These are phyloP conservation scores for Euglossa dilemma DNA, from an alignment of 1,140 invertebrate genomes.

Conservation along the genomic window DNA sequence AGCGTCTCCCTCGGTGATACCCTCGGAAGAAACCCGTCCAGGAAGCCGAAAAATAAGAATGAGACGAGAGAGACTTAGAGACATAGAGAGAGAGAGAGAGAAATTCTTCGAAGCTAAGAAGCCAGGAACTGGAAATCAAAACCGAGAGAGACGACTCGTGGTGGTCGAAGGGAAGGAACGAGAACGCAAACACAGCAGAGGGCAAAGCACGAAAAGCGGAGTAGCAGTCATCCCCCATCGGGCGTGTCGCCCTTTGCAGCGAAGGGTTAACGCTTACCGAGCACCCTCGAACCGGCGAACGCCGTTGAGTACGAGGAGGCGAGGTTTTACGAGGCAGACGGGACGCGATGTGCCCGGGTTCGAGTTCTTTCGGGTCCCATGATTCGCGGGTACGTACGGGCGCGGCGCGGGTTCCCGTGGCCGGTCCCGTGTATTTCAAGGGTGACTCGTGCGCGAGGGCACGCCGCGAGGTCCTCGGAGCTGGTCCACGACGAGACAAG, in stretches of 20 bases:
- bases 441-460: not conserved
- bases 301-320: not conserved
- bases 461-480: not conserved
- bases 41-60: no score
- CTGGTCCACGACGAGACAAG: not conserved
- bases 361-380: slow-evolving; percentile 6
- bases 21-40: no score
- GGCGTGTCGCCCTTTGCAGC: slow-evolving; percentile 13
- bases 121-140: not conserved
- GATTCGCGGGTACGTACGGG: not conserved
- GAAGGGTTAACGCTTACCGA: slow-evolving; percentile 42
- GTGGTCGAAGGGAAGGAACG: no score
- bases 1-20: no score
- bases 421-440: not conserved
- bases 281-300: slow-evolving; percentile 7
- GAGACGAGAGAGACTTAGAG: no score
- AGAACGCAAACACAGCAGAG: not conserved
- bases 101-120: no score
- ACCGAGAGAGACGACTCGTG: not conserved
- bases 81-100: not conserved
- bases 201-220: not conserved
- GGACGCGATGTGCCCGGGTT: not conserved
- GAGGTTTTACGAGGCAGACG: slow-evolving; percentile 17
- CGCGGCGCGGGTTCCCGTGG: not conserved
- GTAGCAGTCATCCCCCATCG: not conserved